Evolutionary conservation across 2,888 invertebrate species (phyloP).

Genomic region (Leistus spinibarbis): DNA sequence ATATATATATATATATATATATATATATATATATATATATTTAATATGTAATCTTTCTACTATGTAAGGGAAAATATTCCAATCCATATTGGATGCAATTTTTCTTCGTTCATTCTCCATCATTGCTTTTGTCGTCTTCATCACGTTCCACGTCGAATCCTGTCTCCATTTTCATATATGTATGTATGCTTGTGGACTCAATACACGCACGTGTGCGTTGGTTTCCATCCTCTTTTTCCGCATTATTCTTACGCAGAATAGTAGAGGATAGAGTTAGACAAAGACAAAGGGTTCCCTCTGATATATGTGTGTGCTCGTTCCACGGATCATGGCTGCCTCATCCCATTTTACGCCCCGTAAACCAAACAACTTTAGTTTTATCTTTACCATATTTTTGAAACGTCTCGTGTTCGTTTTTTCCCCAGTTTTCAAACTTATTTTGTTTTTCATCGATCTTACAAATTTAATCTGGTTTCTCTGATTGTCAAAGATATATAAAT

Average conservation of each 20-base stretch:
- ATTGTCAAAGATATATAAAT: no score
- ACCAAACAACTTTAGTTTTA: constrained; percentile 40
- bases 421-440: background rate
- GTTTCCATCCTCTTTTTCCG: background rate
- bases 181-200: background rate
- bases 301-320: background rate
- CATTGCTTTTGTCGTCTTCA: constrained; percentile 8
- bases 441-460: background rate
- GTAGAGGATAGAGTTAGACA: background rate
- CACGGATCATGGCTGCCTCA: constrained; percentile 35
- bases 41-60: no score
- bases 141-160: constrained; percentile 2
- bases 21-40: background rate
- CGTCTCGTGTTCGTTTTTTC: constrained; percentile 17
- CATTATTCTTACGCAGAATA: background rate
- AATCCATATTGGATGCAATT: background rate
- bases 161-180: background rate
- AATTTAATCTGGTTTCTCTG: no score
- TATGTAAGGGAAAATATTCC: background rate
- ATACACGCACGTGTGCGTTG: no score
- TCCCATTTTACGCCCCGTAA: constrained; percentile 40
- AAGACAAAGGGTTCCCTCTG: constrained; percentile 27
- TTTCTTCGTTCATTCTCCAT: background rate
- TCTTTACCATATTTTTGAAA: constrained; percentile 40
- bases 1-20: background rate